These are phyloP conservation scores for Chromobotia macracanthus DNA, from an alignment of 2,797 vertebrate species.

Conservation along the genomic window DNA sequence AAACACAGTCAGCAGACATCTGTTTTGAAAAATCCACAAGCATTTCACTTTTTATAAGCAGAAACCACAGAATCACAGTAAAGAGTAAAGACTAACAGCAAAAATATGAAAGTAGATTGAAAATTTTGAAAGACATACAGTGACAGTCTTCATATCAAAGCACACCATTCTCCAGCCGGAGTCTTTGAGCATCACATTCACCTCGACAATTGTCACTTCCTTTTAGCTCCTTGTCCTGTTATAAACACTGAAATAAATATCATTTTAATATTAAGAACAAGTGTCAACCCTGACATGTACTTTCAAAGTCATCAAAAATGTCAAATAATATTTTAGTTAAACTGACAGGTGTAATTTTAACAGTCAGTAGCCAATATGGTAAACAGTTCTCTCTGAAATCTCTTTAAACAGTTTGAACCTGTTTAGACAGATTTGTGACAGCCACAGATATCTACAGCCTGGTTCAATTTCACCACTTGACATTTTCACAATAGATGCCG, in stretches of 20 bases:
- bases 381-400: constrained; percentile 47
- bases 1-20: constrained; percentile 61
- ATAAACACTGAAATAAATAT: constrained; percentile 25
- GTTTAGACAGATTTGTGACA: constrained; percentile 52
- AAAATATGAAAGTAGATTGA: background rate
- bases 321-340: constrained; percentile 47
- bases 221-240: background rate
- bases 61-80: background rate
- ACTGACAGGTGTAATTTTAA: constrained; percentile 52
- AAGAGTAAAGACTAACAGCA: background rate
- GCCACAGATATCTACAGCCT: constrained; percentile 41
- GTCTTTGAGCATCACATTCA: constrained; percentile 17
- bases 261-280: constrained; percentile 23
- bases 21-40: constrained; percentile 53
- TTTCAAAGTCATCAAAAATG: constrained; percentile 42
- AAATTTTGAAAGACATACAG: background rate
- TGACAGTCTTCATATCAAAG: constrained; percentile 7
- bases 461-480: constrained; percentile 51
- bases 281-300: constrained; percentile 12
- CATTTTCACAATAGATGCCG: constrained; percentile 41
- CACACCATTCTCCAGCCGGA: background rate
- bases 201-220: constrained; percentile 20
- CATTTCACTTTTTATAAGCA: constrained; percentile 13
- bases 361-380: constrained; percentile 43
- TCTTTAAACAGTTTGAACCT: constrained; percentile 48